phyloP scores from a whole-genome alignment of 2,113 vertebrate genomes.

The Esox niger region DNA sequence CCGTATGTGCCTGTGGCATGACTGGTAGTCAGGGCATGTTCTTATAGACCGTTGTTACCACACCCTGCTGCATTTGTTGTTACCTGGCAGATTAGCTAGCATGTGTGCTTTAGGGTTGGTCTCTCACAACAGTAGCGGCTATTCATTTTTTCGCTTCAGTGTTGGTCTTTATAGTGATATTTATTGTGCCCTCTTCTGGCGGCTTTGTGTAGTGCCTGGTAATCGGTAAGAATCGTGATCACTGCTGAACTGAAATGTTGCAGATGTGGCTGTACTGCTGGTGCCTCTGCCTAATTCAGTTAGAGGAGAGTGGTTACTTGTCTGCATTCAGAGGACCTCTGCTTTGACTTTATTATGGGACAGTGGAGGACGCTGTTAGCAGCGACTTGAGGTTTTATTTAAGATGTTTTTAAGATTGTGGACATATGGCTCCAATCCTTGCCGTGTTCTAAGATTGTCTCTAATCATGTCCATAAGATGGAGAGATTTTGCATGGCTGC shows the following conservation, averaged over 20 bases:
- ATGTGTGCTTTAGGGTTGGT: background rate
- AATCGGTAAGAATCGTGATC: too few relatives aligned
- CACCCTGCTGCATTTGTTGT: constrained; percentile 31
- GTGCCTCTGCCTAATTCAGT: too few relatives aligned
- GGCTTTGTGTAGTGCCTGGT: background rate
- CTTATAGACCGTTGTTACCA: constrained; percentile 33
- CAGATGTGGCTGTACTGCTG: too few relatives aligned
- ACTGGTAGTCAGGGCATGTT: constrained; percentile 35
- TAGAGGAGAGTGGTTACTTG: background rate
- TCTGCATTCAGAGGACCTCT: background rate
- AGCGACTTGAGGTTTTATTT: too few relatives aligned
- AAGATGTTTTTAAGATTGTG: background rate
- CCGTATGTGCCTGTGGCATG: constrained; percentile 41
- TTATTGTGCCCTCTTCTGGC: constrained; percentile 56
- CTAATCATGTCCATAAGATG: background rate
- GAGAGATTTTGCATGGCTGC: background rate
- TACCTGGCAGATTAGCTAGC: background rate
- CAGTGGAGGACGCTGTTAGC: too few relatives aligned
- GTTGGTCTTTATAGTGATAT: background rate
- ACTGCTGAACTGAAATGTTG: too few relatives aligned
- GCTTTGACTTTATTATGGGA: too few relatives aligned
- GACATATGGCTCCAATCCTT: background rate
- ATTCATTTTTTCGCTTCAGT: background rate
- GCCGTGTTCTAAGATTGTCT: background rate
- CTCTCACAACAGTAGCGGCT: background rate